phyloP scores from a whole-genome alignment of 2,797 vertebrate species.

The Scleropages formosus region DNA sequence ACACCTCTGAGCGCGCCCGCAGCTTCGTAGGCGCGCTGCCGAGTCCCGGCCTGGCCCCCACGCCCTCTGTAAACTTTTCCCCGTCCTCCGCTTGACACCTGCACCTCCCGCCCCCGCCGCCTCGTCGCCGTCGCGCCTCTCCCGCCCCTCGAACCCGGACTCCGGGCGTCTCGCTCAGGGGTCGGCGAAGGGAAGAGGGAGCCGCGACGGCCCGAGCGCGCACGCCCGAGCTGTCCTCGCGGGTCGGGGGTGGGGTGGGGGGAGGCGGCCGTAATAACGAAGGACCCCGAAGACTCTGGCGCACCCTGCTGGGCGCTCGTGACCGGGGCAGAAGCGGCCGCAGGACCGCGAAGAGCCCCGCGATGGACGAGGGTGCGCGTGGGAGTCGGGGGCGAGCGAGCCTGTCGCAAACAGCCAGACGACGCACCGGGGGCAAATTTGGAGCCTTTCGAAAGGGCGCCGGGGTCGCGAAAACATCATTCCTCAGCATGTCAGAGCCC shows the following conservation, averaged over 20 bases:
- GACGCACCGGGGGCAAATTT: slow-evolving; percentile 20
- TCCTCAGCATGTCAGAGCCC: slow-evolving; percentile 29
- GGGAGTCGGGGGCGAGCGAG: not conserved
- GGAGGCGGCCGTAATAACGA: slow-evolving; percentile 11
- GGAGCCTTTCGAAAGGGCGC: slow-evolving; percentile 25
- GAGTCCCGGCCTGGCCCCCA: slow-evolving; percentile 56
- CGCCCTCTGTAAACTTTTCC: not conserved
- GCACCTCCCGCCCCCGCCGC: not conserved
- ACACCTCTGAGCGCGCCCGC: slow-evolving; percentile 81
- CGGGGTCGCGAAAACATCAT: slow-evolving; percentile 38
- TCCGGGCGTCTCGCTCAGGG: too few relatives aligned
- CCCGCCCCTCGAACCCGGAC: not conserved
- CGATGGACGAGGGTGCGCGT: not conserved
- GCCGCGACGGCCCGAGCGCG: too few relatives aligned
- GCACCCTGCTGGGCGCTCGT: not conserved
- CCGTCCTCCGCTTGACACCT: not conserved
- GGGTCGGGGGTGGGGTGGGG: not conserved
- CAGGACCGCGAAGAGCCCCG: not conserved
- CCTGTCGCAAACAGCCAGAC: slow-evolving; percentile 28
- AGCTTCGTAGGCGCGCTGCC: slow-evolving; percentile 59
- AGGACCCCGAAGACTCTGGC: not conserved
- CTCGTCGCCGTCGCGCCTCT: not conserved
- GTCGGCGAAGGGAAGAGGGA: not conserved
- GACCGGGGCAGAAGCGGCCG: slow-evolving; percentile 1
- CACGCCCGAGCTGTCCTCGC: too few relatives aligned